Base-by-base conservation (phyloP, 2,888 invertebrate genomes). In the Polylopha cassiicola region DNA sequence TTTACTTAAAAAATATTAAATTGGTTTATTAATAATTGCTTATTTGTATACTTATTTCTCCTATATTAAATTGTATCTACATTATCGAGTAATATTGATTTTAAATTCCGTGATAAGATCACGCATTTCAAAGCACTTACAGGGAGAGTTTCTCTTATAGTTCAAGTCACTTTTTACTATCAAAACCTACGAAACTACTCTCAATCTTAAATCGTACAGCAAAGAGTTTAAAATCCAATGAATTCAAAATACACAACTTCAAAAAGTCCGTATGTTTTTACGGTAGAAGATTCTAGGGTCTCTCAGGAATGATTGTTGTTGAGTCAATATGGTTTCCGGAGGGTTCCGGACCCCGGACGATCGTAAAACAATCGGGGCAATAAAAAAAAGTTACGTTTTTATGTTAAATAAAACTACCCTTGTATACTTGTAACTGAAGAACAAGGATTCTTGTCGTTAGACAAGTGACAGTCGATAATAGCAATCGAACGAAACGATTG, bases 281-380 rank as follows among this genome's bases (percentile, higher is more conserved):
- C 38, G 43, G 32, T 28, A 15, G 15, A 14, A 37, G 37, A 34
- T 39, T 47, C 43, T 50, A 43, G 14, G 54, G 57, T 48, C 56
- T 47, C 57, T 18, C 36, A 59, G 56, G 59, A 46, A 56, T 57
- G 52, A 57, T 59, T 50, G 52, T 53, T 52, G 59, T 54, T 54
- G 50, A 50, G 44, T 59, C 57, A 54, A 57, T 57, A 53, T 47
- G 55, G 21, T 32, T 43, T 22, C 14, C 28, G 29, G 39, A 43
- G 43, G 43, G 43, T 43, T 39, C 32, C 2, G 24, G 9, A 21
- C n/a, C 11, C 24, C 7, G 7, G 24, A n/a, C 16, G 9, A 36
- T 43, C 39, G 43, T 43, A 39, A 43, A 43, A 43, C 43, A 32
- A 43, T 39, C 24, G 8, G 10, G 10, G 7, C 7, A 24, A 9